phyloP scores from a whole-genome alignment of 2,888 invertebrate species.

The Cabera pusaria region DNA sequence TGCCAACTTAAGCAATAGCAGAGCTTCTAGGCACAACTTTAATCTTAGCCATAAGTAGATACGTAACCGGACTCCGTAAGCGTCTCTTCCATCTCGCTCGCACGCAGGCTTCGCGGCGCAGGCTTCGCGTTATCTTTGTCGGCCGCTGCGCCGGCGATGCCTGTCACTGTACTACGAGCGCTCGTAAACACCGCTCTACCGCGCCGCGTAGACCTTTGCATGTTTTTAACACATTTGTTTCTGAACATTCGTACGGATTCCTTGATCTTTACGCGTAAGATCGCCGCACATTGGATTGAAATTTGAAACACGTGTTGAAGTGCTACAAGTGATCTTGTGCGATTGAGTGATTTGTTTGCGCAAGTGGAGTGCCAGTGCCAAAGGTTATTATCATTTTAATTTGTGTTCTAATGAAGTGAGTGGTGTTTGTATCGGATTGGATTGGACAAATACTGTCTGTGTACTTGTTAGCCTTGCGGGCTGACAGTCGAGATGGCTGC shows the following conservation, averaged over 20 bases:
- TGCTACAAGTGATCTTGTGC: constrained; percentile 9
- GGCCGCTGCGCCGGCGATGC: constrained; percentile 62
- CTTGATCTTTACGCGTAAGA: constrained; percentile 20
- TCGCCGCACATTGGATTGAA: constrained; percentile 19
- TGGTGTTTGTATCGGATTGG: constrained; percentile 57
- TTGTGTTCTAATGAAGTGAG: constrained; percentile 65
- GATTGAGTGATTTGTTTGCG: constrained; percentile 19
- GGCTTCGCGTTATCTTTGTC: constrained; percentile 70
- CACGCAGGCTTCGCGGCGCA: constrained; percentile 60
- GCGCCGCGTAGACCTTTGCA: constrained; percentile 60
- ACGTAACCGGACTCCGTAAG: constrained; percentile 76
- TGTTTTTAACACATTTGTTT: constrained; percentile 39
- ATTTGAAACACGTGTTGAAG: constrained; percentile 18
- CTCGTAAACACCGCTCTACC: constrained; percentile 63
- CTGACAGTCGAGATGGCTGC: constrained; percentile 48
- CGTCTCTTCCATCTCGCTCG: constrained; percentile 61
- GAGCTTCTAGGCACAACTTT: constrained; percentile 59
- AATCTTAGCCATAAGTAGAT: constrained; percentile 64
- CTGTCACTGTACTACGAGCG: constrained; percentile 61
- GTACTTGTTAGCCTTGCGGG: constrained; percentile 69
- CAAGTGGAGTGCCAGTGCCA: constrained; percentile 57
- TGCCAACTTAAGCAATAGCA: constrained; percentile 43
- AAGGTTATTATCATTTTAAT: constrained; percentile 60
- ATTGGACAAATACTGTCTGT: constrained; percentile 55
- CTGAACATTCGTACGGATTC: constrained; percentile 27